Percentiles rank a stretch among this genome's conserved stretches.
These are phyloP conservation scores for Lypha dubia DNA, from an alignment of 2,888 invertebrate genomes.

Conservation along the genomic window DNA sequence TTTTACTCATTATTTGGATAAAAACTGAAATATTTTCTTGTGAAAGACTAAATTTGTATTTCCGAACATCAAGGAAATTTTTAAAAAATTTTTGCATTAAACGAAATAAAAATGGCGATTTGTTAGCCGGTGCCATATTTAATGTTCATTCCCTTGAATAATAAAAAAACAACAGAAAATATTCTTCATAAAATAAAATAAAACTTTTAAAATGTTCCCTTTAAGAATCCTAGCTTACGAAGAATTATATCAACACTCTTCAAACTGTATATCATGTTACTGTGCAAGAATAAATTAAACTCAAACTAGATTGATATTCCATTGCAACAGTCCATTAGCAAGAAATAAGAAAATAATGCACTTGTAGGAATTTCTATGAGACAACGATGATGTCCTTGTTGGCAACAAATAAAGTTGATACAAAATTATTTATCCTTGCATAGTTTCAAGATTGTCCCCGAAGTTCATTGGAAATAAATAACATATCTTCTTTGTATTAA, in stretches of 20 bases:
- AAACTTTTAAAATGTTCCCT: not conserved
- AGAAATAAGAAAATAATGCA: conserved; percentile 18
- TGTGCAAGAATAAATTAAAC: conserved; percentile 3
- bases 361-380: not conserved
- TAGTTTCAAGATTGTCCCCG: conserved; percentile 12
- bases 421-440: not conserved
- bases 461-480: conserved; percentile 1
- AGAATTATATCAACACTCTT: not conserved
- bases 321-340: conserved; percentile 23
- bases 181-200: too few relatives aligned
- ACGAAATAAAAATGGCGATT: too few relatives aligned
- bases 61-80: too few relatives aligned
- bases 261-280: not conserved
- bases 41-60: too few relatives aligned
- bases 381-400: conserved; percentile 1
- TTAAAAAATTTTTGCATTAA: too few relatives aligned
- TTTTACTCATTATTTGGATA: too few relatives aligned
- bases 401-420: conserved; percentile 2
- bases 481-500: not conserved
- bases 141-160: too few relatives aligned
- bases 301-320: conserved; percentile 1
- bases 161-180: too few relatives aligned
- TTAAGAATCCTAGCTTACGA: not conserved
- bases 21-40: too few relatives aligned
- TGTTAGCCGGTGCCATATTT: too few relatives aligned